A percentile compares a stretch with the other conserved stretches of the same genome.
Conservation (phyloP, 2,113 vertebrate genomes). For the Pachyramphus minor region DNA sequence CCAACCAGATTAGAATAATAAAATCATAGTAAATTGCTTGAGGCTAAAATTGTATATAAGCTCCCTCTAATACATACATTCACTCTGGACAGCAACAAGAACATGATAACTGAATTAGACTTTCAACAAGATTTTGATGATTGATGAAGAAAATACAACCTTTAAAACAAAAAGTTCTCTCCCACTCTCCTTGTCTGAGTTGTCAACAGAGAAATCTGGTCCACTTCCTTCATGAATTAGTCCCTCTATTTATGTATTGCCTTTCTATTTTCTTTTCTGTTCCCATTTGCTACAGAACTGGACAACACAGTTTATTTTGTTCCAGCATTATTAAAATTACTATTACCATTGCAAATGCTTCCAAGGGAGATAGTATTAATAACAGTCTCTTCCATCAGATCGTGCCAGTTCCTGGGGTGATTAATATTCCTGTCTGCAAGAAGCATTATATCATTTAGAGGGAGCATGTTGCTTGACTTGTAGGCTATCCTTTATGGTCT, state of each 20-base stretch:
- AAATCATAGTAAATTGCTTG: slow-evolving; percentile 58
- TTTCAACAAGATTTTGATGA: slow-evolving; percentile 59
- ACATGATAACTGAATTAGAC: slow-evolving; percentile 48
- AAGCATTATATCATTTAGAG: slow-evolving; percentile 37
- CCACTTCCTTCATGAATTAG: slow-evolving; percentile 17
- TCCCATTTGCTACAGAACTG: neutral
- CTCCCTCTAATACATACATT: slow-evolving; percentile 1
- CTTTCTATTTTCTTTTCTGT: no score
- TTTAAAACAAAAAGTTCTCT: neutral
- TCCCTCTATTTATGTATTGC: slow-evolving; percentile 14
- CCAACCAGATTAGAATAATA: slow-evolving; percentile 58
- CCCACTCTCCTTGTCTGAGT: neutral
- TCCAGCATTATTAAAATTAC: slow-evolving; percentile 56
- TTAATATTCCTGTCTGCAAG: slow-evolving; percentile 57
- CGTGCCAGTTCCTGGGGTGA: slow-evolving; percentile 36
- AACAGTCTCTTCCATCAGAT: slow-evolving; percentile 44
- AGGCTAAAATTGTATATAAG: slow-evolving; percentile 58
- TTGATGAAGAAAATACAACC: slow-evolving; percentile 50
- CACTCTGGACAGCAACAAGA: slow-evolving; percentile 39
- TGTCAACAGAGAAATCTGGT: slow-evolving; percentile 8
- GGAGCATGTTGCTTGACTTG: slow-evolving; percentile 34
- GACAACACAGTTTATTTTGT: neutral
- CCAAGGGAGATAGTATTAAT: slow-evolving; percentile 46
- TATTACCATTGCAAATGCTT: slow-evolving; percentile 67
- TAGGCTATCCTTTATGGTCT: slow-evolving; percentile 35